Percentiles rank a stretch among this genome's conserved stretches.
phyloP scores from a whole-genome alignment of 2,113 vertebrate genomes.

The Cyanoderma ruficeps region DNA sequence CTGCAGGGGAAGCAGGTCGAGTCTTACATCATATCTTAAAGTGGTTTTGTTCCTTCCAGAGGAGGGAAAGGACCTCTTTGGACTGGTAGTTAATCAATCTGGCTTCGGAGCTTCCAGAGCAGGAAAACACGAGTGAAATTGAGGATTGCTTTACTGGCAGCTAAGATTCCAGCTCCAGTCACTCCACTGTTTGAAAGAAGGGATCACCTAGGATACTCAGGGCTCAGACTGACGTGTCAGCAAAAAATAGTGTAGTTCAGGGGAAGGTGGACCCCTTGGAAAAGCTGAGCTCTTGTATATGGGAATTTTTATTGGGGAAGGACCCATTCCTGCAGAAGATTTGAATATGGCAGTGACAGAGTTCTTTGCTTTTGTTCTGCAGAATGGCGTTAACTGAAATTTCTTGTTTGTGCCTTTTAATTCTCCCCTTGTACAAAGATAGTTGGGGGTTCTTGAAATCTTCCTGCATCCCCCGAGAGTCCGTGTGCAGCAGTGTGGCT shows the following conservation, averaged over 20 bases:
- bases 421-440: no score
- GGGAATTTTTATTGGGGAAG: background rate
- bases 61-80: background rate
- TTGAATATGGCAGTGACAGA: no score
- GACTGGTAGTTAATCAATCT: background rate
- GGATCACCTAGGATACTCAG: background rate
- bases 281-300: background rate
- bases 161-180: background rate
- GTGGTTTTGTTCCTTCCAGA: background rate
- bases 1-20: background rate
- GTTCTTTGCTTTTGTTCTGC: fast-evolving
- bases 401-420: background rate
- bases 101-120: background rate
- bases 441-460: background rate
- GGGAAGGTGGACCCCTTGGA: background rate
- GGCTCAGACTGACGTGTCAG: background rate
- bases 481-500: fast-evolving
- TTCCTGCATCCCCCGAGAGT: background rate
- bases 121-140: fast-evolving
- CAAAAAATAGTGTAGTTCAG: background rate
- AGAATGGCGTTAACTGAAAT: background rate
- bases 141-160: background rate
- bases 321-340: background rate
- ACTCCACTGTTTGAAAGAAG: background rate
- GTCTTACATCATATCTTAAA: background rate